A percentile compares a stretch with the other conserved stretches of the same genome.
phyloP scores from a whole-genome alignment of 2,888 invertebrate genomes.

The Trachelus stipa region DNA sequence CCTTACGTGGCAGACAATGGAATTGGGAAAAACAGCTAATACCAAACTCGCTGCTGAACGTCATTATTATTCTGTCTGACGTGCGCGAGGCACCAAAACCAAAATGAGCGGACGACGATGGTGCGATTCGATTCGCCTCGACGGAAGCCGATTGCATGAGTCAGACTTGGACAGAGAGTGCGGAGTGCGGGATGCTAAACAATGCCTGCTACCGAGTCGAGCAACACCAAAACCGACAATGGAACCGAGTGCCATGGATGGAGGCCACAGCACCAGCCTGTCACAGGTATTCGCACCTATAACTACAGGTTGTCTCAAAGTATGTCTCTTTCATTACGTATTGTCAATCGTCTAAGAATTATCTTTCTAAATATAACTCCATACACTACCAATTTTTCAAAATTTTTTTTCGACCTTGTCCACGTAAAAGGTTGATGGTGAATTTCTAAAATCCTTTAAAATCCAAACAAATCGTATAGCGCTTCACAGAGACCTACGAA shows the following conservation, averaged over 20 bases:
- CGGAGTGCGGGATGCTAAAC: slow-evolving; percentile 52
- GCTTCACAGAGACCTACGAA: too few relatives aligned
- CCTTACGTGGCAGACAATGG: not conserved
- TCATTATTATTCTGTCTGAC: slow-evolving; percentile 18
- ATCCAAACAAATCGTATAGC: too few relatives aligned
- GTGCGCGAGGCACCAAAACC: slow-evolving; percentile 19
- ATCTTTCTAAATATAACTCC: too few relatives aligned
- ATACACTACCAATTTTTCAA: not conserved
- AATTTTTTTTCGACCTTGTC: not conserved
- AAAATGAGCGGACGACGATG: slow-evolving; percentile 16
- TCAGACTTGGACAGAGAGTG: slow-evolving; percentile 44
- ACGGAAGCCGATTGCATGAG: slow-evolving; percentile 58
- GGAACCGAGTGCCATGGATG: slow-evolving; percentile 43
- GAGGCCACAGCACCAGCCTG: slow-evolving; percentile 42
- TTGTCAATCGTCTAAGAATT: too few relatives aligned
- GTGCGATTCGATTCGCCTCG: slow-evolving; percentile 36
- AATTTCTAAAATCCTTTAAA: slow-evolving; percentile 1
- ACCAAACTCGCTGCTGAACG: slow-evolving; percentile 5
- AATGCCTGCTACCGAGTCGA: slow-evolving; percentile 45
- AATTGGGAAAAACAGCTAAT: not conserved
- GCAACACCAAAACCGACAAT: slow-evolving; percentile 51
- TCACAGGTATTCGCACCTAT: slow-evolving; percentile 34
- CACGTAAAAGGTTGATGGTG: not conserved
- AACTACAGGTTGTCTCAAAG: slow-evolving; percentile 20
- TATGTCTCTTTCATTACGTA: not conserved